Evolutionary conservation across 2,113 vertebrate species (phyloP), one percentile per base, ranked within the genome.

Genomic region (Erythrocercus mccallii): DNA sequence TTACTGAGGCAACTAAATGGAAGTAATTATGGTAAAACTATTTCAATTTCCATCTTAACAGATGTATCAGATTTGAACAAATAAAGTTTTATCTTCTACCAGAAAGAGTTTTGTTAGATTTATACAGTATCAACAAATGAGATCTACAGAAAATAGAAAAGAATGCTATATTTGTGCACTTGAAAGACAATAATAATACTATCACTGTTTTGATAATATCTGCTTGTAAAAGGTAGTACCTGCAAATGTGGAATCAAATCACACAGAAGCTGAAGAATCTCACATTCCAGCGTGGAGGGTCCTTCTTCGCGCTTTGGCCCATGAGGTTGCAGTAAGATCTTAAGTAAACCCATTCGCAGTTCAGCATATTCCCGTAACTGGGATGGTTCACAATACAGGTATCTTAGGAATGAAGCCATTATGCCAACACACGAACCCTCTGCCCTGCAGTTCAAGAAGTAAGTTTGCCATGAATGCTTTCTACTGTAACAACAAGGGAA

Each of bases 311-410:
- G 71, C 92, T 56, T 53, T 40, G 40, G 40, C 51, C 58, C 38
- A 18, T 5, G 77, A 53, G 74, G 86, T 19, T 98, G 98, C 87
- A 99, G 96, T 66, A 99, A 95, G 62, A 98, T 94, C 95, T 98
- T 98, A n/a, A 99, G 98, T 20, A 99, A 98, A 50, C 97, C 89
- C 70, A 98, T 98, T 60, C 99, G 96, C n/a, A 99, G 97, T 45
- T 98, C 95, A 35, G 98, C 98, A 40, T 99, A 97, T 86, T 99
- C 98, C 23, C 98, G 69, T 51, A 97, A 93, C 56, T 98, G 98
- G 85, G 96, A 98, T 8, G 99, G 98, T 73, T 99, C 98, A 14
- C 99, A 99, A 96, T 99, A 99, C 11, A 99, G 96, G 95, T 98
- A 99, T 60, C 98, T 98, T 12, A 99, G 97, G 97, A 99, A 99